Evolutionary conservation across 2,113 vertebrate genomes (phyloP).

Genomic region (Phylloscopus trochilus): DNA sequence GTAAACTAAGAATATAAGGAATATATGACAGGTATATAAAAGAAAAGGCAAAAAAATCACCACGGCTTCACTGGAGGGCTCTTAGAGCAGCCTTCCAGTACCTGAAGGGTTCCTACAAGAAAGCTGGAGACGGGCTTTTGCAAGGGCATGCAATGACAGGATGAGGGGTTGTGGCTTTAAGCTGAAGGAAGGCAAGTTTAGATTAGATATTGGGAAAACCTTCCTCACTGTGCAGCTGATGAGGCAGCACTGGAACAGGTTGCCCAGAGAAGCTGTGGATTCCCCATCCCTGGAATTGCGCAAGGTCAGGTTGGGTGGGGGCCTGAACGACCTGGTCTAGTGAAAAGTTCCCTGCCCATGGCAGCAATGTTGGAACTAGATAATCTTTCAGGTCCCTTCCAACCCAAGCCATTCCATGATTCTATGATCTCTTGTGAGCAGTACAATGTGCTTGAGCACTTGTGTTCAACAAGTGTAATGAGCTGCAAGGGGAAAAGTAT

Average conservation of each 20-base stretch:
- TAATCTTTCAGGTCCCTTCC: not conserved
- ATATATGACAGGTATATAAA: not conserved
- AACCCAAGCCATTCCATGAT: not conserved
- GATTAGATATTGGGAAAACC: not conserved
- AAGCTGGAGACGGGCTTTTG: not conserved
- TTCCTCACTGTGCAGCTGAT: fast-evolving
- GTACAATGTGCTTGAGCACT: not conserved
- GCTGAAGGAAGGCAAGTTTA: not conserved
- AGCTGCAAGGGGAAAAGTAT: not conserved
- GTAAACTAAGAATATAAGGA: not conserved
- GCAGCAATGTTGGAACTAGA: not conserved
- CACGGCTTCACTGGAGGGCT: fast-evolving
- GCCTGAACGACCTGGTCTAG: not conserved
- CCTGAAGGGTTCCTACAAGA: not conserved
- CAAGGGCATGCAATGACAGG: not conserved
- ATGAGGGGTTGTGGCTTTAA: not conserved
- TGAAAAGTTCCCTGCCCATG: not conserved
- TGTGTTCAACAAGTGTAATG: not conserved
- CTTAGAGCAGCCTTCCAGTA: not conserved
- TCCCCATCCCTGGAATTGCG: not conserved
- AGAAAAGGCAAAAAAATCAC: not conserved
- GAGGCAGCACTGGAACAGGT: not conserved
- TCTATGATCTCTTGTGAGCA: not conserved
- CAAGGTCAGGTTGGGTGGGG: not conserved
- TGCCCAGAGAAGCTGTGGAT: too few relatives aligned